Percentiles rank a stretch among this genome's conserved stretches.
Evolutionary conservation across 1,140 invertebrate species (phyloP).

Genomic region (Musca vetustissima): DNA sequence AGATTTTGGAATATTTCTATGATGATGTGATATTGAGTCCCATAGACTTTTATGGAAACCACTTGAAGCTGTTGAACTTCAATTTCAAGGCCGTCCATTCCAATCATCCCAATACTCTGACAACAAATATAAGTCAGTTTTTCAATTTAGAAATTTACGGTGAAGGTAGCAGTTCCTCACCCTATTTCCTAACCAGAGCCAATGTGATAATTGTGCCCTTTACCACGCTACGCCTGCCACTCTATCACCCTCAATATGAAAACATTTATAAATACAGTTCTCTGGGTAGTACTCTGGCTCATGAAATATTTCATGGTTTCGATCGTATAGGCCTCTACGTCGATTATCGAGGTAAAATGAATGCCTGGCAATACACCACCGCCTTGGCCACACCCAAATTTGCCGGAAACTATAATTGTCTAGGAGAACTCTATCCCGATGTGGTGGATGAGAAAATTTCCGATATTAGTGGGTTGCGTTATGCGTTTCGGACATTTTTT

Average conservation of each 20-base stretch:
- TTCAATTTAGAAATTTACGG: slow-evolving; percentile 31
- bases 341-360: slow-evolving; percentile 33
- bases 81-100: slow-evolving; percentile 29
- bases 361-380: too few relatives aligned
- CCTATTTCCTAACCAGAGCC: slow-evolving; percentile 34
- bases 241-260: slow-evolving; percentile 34
- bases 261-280: slow-evolving; percentile 42
- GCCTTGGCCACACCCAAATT: slow-evolving; percentile 29
- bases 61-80: slow-evolving; percentile 33
- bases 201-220: slow-evolving; percentile 40
- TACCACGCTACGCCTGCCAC: slow-evolving; percentile 38
- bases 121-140: background rate
- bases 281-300: slow-evolving; percentile 41
- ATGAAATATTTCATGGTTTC: slow-evolving; percentile 44
- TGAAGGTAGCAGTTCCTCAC: slow-evolving; percentile 31
- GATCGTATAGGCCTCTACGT: slow-evolving; percentile 27
- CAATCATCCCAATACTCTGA: too few relatives aligned
- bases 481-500: slow-evolving; percentile 39
- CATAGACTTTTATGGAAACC: slow-evolving; percentile 34
- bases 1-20: slow-evolving; percentile 30
- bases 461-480: slow-evolving; percentile 38
- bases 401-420: slow-evolving; percentile 31
- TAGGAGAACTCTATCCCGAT: slow-evolving; percentile 31
- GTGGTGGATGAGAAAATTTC: slow-evolving; percentile 39
- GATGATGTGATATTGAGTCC: slow-evolving; percentile 26